Base-by-base conservation (phyloP, 2,113 vertebrate species). In the Archocentrus centrarchus region DNA sequence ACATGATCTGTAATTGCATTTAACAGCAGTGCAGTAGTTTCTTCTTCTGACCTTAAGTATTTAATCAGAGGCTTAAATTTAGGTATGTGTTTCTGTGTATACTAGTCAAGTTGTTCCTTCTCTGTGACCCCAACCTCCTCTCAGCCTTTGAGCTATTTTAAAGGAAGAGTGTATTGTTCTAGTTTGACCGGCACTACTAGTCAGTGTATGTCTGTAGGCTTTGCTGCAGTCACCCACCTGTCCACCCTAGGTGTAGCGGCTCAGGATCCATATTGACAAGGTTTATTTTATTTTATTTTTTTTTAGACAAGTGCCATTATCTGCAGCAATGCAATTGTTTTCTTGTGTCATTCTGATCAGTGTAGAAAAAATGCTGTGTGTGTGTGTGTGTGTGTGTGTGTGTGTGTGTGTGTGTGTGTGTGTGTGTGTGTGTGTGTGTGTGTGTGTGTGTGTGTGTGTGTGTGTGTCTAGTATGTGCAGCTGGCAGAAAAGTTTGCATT, bases 121-220 rank as follows among this genome's bases (percentile, higher is more conserved):
- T 62, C 24, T 5, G 8, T 35, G 47, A 37, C 68, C 70, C 44
- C 59, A 11, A 30, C 15, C 32, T 20, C 14, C 24, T 75, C 14
- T 83, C 53, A 27, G 62, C 32, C n/a, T 81, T 53, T 24, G 41
- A 80, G 77, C 85, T 83, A 11, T 70, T 73, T 81, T 80, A 2
- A 24, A n/a, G 82, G 53, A 86, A 85, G 75, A 22, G 14, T 53
- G 64, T 30, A 76, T 85, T 83, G 77, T 82, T 89, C 53, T 76
- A 30, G 32, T 73, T 47, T 4, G 39, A 63, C 60, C 18, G 5
- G 55, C 37, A 10, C 37, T 77, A 20, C 30, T 75, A 7, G 63
- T 62, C 11, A 77, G 37, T 27, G 24, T 86, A 14, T 39, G 17
- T 81, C 27, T 66, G 47, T 22, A 79, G 63, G 35, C 66, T 86